Evolutionary conservation across 1,140 invertebrate genomes (phyloP).

Genomic region (Caenorhabditis latens): DNA sequence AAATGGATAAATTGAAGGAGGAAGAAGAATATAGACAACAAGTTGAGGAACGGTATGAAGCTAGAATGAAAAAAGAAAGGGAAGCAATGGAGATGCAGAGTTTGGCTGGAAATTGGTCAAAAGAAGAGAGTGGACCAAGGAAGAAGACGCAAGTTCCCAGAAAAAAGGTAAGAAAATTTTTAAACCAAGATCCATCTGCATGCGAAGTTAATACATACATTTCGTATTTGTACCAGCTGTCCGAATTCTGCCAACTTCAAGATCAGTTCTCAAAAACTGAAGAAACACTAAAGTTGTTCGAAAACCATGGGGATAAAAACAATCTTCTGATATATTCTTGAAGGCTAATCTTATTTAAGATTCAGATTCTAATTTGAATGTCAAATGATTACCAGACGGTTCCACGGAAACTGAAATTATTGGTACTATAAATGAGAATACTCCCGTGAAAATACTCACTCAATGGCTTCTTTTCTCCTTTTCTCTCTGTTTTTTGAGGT

Average conservation of each 20-base stretch:
- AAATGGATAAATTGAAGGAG: constrained; percentile 13
- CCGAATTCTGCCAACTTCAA: no score
- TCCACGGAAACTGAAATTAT: background rate
- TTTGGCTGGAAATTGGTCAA: no score
- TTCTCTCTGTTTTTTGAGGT: background rate
- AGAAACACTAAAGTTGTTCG: no score
- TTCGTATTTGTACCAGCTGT: no score
- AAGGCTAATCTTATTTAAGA: background rate
- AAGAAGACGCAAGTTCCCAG: no score
- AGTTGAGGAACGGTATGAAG: constrained; percentile 31
- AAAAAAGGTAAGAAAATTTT: no score
- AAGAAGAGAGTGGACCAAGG: no score
- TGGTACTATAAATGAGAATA: background rate
- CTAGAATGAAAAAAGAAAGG: background rate
- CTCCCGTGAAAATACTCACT: background rate
- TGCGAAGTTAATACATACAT: no score
- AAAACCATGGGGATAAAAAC: no score
- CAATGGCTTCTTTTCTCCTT: background rate
- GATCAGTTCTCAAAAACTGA: no score
- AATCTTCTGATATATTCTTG: constrained; percentile 1
- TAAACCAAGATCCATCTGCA: no score
- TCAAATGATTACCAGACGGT: background rate
- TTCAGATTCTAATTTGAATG: constrained; percentile 15
- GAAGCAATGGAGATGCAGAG: background rate
- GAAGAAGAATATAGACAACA: background rate